Evolutionary conservation across 2,888 invertebrate genomes (phyloP).

Genomic region (Brachypalpus laphriformis): DNA sequence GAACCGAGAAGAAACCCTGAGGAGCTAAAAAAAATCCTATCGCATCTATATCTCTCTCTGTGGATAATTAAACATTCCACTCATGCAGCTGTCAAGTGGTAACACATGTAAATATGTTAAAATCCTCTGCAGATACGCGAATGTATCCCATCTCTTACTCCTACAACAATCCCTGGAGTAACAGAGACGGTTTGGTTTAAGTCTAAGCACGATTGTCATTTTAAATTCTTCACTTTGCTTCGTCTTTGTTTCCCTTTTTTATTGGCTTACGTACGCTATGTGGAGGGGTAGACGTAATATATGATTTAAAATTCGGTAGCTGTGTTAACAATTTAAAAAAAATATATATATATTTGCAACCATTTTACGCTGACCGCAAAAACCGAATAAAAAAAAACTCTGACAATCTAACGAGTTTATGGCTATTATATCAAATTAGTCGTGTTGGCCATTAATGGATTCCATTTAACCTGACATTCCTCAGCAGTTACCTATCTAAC

Average conservation of each 20-base stretch:
- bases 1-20: constrained; percentile 11
- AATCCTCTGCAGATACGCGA: constrained; percentile 65
- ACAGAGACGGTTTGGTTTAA: background rate
- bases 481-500: constrained; percentile 2
- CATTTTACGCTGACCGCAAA: constrained; percentile 37
- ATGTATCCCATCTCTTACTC: constrained; percentile 16
- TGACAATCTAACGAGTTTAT: constrained; percentile 54
- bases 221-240: constrained; percentile 42
- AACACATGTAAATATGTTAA: constrained; percentile 71
- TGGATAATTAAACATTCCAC: constrained; percentile 73
- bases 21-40: background rate
- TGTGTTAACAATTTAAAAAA: constrained; percentile 14
- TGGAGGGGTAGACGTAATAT: background rate
- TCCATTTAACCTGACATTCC: constrained; percentile 45
- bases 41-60: constrained; percentile 30
- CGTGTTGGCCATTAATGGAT: background rate
- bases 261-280: background rate
- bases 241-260: background rate
- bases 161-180: background rate
- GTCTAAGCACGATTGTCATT: constrained; percentile 71
- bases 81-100: constrained; percentile 73
- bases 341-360: background rate
- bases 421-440: constrained; percentile 39
- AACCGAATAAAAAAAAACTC: background rate
- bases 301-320: constrained; percentile 40